These are phyloP conservation scores for Hypocryptadius cinnamomeus DNA, from an alignment of 2,113 vertebrate genomes.

Conservation along the genomic window DNA sequence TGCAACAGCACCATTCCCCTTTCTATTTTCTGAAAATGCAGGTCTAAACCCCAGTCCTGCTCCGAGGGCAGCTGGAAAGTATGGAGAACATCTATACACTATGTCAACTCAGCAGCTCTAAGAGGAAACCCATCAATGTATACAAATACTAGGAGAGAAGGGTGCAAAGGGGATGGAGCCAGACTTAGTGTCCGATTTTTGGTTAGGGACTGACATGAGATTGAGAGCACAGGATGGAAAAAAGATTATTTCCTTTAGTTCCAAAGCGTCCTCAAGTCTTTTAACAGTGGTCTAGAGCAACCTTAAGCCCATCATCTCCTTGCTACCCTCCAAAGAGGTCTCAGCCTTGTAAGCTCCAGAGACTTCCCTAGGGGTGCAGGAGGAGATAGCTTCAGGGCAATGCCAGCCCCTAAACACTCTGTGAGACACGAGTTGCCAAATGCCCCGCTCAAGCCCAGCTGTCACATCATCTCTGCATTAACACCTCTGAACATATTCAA, in stretches of 20 bases:
- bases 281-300: not conserved
- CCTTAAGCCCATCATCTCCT: not conserved
- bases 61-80: not conserved
- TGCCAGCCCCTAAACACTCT: not conserved
- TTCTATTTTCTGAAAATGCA: not conserved
- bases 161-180: not conserved
- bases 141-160: not conserved
- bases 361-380: not conserved
- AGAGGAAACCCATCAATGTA: not conserved
- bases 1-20: not conserved
- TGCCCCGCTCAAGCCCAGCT: not conserved
- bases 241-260: not conserved
- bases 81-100: not conserved
- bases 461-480: not conserved
- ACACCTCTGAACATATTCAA: not conserved
- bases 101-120: not conserved
- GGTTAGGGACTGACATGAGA: not conserved
- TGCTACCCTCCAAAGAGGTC: not conserved
- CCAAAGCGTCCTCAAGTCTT: not conserved
- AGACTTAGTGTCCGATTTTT: not conserved
- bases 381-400: not conserved
- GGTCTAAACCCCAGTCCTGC: not conserved
- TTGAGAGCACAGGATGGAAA: not conserved
- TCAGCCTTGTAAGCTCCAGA: not conserved
- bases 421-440: not conserved